These are phyloP conservation scores for Podocnemis expansa DNA, from an alignment of 2,113 vertebrate genomes.

Conservation along the genomic window DNA sequence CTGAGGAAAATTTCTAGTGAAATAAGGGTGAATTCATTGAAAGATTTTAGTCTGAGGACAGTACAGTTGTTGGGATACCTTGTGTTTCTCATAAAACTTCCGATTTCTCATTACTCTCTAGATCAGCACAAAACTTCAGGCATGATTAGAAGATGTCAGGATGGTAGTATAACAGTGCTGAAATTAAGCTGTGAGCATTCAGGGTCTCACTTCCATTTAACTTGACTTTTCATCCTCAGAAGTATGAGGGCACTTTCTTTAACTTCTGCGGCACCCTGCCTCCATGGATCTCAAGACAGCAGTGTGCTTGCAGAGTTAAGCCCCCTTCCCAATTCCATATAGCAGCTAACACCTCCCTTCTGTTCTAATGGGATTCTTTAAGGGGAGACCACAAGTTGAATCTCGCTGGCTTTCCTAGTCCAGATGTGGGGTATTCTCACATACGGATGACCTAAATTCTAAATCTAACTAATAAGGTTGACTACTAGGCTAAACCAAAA, in stretches of 20 bases:
- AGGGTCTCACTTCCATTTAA: neutral
- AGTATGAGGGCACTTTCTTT: neutral
- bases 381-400: neutral
- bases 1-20: neutral
- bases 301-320: neutral
- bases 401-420: neutral
- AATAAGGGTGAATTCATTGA: neutral
- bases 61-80: neutral
- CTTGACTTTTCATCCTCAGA: neutral
- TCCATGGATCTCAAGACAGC: neutral
- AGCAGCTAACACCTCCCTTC: neutral
- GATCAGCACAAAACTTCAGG: accelerated
- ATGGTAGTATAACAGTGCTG: neutral
- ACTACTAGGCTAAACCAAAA: neutral
- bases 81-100: neutral
- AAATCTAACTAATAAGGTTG: neutral
- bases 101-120: neutral
- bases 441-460: neutral
- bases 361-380: neutral
- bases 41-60: neutral
- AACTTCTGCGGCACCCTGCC: neutral
- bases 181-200: neutral
- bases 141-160: too few relatives aligned
- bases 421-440: neutral
- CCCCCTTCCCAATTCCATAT: neutral